Percentiles rank a stretch among this genome's conserved stretches.
phyloP scores from a whole-genome alignment of 2,113 vertebrate species.

The Ardeotis arabs region DNA sequence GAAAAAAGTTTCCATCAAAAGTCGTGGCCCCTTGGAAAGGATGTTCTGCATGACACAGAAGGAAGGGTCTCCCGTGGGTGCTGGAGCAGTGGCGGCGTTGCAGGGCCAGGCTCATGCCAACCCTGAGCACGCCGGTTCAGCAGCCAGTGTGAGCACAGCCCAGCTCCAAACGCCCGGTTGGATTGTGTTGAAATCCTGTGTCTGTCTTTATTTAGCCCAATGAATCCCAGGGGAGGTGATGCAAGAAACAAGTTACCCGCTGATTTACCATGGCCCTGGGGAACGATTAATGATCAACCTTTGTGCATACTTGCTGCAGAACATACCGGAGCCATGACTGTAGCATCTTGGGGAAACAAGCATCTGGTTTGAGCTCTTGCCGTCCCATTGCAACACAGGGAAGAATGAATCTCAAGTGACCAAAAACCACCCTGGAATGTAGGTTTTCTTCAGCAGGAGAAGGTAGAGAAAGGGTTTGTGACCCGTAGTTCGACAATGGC shows the following conservation, averaged over 20 bases:
- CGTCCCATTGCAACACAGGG: not conserved
- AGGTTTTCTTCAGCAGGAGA: not conserved
- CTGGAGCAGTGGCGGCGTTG: not conserved
- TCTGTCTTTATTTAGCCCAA: slow-evolving; percentile 11
- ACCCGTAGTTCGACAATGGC: not conserved
- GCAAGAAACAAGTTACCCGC: slow-evolving; percentile 38
- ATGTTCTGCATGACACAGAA: not conserved
- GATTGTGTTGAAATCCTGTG: slow-evolving; percentile 12
- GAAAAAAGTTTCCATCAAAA: not conserved
- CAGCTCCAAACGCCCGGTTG: not conserved
- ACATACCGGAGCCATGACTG: slow-evolving; percentile 21
- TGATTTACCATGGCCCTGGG: slow-evolving; percentile 28
- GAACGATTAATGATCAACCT: slow-evolving; percentile 11
- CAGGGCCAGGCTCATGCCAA: not conserved
- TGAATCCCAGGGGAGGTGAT: slow-evolving; percentile 29
- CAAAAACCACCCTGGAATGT: slow-evolving; percentile 18
- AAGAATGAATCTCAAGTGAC: slow-evolving; percentile 7
- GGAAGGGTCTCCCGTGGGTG: accelerated
- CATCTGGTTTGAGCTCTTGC: slow-evolving; percentile 18
- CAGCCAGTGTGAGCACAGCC: not conserved
- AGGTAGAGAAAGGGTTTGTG: slow-evolving; percentile 1
- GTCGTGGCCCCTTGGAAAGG: not conserved
- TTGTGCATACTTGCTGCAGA: slow-evolving; percentile 39
- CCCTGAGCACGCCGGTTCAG: accelerated
- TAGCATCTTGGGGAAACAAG: slow-evolving; percentile 28